These are phyloP conservation scores for Diadophis punctatus DNA, from an alignment of 2,113 vertebrate species.

Conservation along the genomic window DNA sequence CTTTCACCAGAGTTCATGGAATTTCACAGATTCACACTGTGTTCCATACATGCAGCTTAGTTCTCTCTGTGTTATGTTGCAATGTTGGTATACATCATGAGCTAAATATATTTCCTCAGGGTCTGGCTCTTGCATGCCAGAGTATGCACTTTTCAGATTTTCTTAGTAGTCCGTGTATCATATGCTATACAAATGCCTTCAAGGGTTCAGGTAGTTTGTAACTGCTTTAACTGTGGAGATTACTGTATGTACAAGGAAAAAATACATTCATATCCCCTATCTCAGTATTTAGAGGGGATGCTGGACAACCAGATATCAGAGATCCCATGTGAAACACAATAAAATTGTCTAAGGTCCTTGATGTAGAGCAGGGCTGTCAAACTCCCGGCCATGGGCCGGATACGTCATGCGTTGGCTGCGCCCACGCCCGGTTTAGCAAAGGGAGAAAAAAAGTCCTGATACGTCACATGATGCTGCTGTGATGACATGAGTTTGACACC, in stretches of 20 bases:
- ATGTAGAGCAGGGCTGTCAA: background rate
- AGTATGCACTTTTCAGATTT: background rate
- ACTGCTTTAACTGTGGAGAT: background rate
- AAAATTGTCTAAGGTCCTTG: background rate
- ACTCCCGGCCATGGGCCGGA: no score
- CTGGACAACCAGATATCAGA: background rate
- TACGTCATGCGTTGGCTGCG: no score
- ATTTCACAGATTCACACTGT: background rate
- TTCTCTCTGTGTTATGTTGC: background rate
- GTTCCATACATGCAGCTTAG: background rate
- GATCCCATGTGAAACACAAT: background rate
- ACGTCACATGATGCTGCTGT: no score
- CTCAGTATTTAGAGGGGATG: background rate
- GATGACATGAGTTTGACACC: no score
- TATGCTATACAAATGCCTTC: background rate
- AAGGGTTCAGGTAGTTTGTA: background rate
- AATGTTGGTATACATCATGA: background rate
- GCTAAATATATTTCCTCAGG: background rate
- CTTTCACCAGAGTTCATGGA: background rate
- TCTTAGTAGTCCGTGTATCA: background rate
- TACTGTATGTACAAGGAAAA: background rate
- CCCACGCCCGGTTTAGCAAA: no score
- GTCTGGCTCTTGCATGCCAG: background rate
- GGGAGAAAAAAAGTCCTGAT: no score
- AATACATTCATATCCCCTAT: background rate